phyloP scores from a whole-genome alignment of 2,113 vertebrate genomes.

The Vimba vimba region DNA sequence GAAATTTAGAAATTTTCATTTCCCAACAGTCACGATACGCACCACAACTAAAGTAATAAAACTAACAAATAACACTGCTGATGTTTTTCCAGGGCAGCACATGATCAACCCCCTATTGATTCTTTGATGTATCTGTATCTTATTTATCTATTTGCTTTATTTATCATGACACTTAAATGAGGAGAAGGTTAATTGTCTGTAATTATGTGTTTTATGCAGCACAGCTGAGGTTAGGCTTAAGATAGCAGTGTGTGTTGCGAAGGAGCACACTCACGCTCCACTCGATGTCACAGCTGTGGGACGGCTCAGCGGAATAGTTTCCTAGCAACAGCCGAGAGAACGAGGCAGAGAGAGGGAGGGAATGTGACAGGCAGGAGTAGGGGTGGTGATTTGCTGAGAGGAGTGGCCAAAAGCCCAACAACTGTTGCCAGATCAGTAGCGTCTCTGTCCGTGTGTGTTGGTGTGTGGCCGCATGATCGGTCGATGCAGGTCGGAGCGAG shows the following conservation, averaged over 20 bases:
- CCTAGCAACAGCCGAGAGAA: slow-evolving; percentile 68
- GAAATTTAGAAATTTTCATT: neutral
- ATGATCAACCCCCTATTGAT: neutral
- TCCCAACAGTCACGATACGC: neutral
- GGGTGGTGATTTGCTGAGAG: slow-evolving; percentile 50
- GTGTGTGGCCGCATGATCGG: slow-evolving; percentile 37
- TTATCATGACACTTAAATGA: neutral
- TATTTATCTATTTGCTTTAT: slow-evolving; percentile 31
- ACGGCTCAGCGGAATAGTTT: slow-evolving; percentile 64
- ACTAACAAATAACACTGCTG: neutral
- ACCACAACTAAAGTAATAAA: neutral
- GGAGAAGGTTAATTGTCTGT: slow-evolving; percentile 11
- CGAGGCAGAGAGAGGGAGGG: slow-evolving; percentile 32
- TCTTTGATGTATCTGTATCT: neutral
- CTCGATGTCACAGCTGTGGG: slow-evolving; percentile 49
- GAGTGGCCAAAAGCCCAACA: slow-evolving; percentile 66
- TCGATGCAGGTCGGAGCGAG: slow-evolving; percentile 1
- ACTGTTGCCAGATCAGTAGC: slow-evolving; percentile 57
- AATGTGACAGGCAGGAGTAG: slow-evolving; percentile 30
- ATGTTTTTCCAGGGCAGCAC: neutral
- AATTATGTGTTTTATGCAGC: slow-evolving; percentile 17
- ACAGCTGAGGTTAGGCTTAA: slow-evolving; percentile 15
- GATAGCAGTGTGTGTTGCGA: slow-evolving; percentile 43
- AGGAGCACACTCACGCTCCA: slow-evolving; percentile 37
- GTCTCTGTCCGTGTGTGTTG: slow-evolving; percentile 42